Evolutionary conservation across 2,797 vertebrate genomes (phyloP), one percentile per base, ranked within the genome.

Genomic region (Mus caroli): DNA sequence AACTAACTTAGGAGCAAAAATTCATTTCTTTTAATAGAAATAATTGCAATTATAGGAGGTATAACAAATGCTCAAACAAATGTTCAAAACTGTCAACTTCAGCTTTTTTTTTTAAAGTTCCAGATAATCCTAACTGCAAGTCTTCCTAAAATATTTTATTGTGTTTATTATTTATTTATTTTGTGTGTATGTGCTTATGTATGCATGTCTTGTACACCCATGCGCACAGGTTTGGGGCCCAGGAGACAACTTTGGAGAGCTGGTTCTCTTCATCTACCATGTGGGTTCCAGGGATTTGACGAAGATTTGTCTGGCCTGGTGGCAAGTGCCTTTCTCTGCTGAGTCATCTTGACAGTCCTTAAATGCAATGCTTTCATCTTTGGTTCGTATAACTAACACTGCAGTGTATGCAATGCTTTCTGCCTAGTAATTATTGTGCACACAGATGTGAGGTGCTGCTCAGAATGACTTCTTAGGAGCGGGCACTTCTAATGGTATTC

Each of bases 31-130:
- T 95, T 78, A 97, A 96, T 83, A 97, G 93, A 95, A 91, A 93
- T 95, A 90, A 97, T 86, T 90, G 88, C 3, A 91, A 79, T 95
- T 94, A 94, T 96, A 93, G 71, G 83, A 95, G 95, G 87, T 88
- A 93, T 34, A 96, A 88, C 84, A 97, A 96, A 95, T 95, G 97
- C 20, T 94, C 43, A 83, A 95, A 96, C 94, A 96, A 96, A 96
- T 96, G 92, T 94, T 97, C 83, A 95, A 93, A 97, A 71, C 28
- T 95, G 67, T 87, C 79, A 96, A 71, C 46, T 71, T 91, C 37
- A 69, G 67, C 26, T 85, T 46, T 78, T 43, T 75, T 43, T 69
- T 73, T 58, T 31, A 94, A 91, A 71, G 13, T 89, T 62, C 43
- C 37, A 95, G n/a, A 92, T 97, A 86, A 92, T 56, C 80, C 46